These are phyloP conservation scores for Sphaerophoria taeniata DNA, from an alignment of 2,888 invertebrate species.

Conservation along the genomic window DNA sequence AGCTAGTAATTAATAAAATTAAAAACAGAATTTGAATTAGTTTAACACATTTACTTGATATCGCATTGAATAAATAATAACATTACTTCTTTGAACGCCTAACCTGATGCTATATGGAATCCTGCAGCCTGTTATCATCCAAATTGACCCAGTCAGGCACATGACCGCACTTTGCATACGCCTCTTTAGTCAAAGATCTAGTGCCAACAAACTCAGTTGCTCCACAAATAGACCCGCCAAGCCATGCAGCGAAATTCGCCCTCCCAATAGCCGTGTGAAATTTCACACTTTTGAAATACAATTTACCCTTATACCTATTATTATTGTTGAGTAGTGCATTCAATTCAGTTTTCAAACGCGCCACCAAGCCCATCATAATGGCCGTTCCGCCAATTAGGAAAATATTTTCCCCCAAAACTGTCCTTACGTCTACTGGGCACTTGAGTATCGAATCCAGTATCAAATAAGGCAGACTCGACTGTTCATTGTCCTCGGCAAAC, in stretches of 20 bases:
- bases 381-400: constrained; percentile 94
- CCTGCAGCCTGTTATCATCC: constrained; percentile 79
- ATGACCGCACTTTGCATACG: constrained; percentile 87
- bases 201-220: constrained; percentile 89
- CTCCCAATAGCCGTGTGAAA: constrained; percentile 92
- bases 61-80: constrained; percentile 15
- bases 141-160: constrained; percentile 91
- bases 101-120: constrained; percentile 21
- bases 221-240: constrained; percentile 92
- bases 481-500: constrained; percentile 93
- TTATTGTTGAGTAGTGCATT: constrained; percentile 85
- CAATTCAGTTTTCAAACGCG: constrained; percentile 91
- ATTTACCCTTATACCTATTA: constrained; percentile 85
- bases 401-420: constrained; percentile 91
- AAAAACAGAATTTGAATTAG: neutral
- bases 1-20: no score
- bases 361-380: constrained; percentile 91
- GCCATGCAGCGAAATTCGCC: constrained; percentile 93
- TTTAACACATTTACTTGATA: neutral
- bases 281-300: constrained; percentile 88
- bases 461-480: constrained; percentile 91
- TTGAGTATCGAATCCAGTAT: constrained; percentile 91
- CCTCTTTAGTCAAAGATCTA: constrained; percentile 89
- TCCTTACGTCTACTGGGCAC: constrained; percentile 93
- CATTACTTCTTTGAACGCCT: neutral